Evolutionary conservation across 1,140 invertebrate genomes (phyloP).

Genomic region (Drosophila lowei): DNA sequence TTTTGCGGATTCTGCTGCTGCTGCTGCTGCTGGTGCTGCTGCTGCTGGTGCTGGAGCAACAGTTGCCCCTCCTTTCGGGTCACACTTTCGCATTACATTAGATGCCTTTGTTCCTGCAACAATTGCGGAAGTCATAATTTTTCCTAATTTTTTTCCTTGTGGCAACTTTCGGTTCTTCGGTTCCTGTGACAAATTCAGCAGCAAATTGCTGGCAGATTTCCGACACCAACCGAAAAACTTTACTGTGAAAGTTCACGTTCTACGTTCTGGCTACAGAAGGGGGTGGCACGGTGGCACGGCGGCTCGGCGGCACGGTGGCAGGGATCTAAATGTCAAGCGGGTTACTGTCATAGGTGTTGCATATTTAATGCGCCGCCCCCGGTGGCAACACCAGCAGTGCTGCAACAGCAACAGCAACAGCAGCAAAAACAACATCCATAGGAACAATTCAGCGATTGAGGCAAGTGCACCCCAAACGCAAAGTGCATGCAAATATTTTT

Average conservation of each 20-base stretch:
- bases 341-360: constrained; percentile 68
- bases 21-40: neutral
- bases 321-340: constrained; percentile 46
- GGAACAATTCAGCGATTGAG: constrained; percentile 31
- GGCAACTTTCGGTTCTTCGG: constrained; percentile 16
- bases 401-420: neutral
- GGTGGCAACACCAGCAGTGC: constrained; percentile 26
- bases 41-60: constrained; percentile 52
- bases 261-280: neutral
- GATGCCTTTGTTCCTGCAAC: constrained; percentile 61
- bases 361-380: constrained; percentile 62
- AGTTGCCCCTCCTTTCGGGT: constrained; percentile 63
- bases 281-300: neutral
- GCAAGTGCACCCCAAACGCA: constrained; percentile 58
- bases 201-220: constrained; percentile 61
- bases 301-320: neutral
- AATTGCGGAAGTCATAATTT: constrained; percentile 74
- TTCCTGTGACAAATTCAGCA: constrained; percentile 57
- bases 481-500: constrained; percentile 77
- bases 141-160: constrained; percentile 61
- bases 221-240: constrained; percentile 1
- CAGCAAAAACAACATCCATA: neutral
- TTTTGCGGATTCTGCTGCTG: neutral
- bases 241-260: constrained; percentile 24
- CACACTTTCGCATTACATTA: constrained; percentile 50